phyloP scores from a whole-genome alignment of 1,140 invertebrate species.

The Drosophila watanabei region DNA sequence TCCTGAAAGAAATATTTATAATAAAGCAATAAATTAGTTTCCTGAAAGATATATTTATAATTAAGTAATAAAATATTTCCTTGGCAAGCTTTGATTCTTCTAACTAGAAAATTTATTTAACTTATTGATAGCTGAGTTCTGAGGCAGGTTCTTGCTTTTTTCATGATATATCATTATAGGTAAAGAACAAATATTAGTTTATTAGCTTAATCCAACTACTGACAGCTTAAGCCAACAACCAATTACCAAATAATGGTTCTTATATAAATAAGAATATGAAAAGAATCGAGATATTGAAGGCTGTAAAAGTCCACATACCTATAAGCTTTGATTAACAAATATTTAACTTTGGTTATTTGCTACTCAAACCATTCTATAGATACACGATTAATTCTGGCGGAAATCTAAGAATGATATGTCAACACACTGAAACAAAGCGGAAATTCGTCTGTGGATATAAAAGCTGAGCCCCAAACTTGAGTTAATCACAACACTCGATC shows the following conservation, averaged over 20 bases:
- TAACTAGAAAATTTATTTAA: not conserved
- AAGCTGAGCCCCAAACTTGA: not conserved
- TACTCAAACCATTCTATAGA: not conserved
- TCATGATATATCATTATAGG: not conserved
- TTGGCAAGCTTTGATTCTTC: too few species aligned
- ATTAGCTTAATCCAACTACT: not conserved
- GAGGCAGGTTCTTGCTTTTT: not conserved
- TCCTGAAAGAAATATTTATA: too few species aligned
- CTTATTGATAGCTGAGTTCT: not conserved
- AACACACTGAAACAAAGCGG: not conserved
- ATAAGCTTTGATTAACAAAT: not conserved
- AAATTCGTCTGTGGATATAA: not conserved
- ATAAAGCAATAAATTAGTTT: too few species aligned
- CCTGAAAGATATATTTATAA: not conserved
- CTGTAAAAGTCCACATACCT: not conserved
- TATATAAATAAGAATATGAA: not conserved
- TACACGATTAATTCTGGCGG: not conserved
- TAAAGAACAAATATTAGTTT: not conserved
- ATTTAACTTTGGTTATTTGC: not conserved
- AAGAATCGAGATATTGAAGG: not conserved
- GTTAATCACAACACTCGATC: conserved; percentile 20
- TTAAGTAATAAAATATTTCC: not conserved
- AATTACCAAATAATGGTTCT: not conserved
- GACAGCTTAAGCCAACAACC: not conserved
- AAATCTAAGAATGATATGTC: not conserved